These are phyloP conservation scores for Burhinus oedicnemus DNA, from an alignment of 2,113 vertebrate species.

Conservation along the genomic window DNA sequence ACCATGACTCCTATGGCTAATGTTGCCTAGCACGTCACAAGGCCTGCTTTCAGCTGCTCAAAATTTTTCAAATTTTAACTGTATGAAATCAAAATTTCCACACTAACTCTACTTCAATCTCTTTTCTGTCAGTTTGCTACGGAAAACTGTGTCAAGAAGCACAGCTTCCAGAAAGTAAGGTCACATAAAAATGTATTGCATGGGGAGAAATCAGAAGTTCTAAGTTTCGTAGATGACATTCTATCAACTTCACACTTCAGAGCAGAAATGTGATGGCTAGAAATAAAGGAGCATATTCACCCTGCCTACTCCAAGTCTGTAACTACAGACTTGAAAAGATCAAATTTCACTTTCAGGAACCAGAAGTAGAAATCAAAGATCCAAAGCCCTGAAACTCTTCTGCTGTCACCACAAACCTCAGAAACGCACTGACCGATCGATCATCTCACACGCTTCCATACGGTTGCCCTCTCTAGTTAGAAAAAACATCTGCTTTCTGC, in stretches of 20 bases:
- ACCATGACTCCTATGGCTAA: too few species aligned
- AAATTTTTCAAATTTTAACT: neutral
- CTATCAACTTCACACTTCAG: neutral
- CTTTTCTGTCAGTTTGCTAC: neutral
- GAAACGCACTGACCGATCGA: fast-evolving
- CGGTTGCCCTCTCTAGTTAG: neutral
- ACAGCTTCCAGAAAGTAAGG: neutral
- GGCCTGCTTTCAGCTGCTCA: neutral
- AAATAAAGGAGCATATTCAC: neutral
- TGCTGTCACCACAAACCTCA: neutral
- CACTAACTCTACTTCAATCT: neutral
- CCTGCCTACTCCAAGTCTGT: neutral
- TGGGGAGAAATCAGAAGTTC: neutral
- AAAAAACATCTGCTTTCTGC: neutral
- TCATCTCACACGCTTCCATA: neutral
- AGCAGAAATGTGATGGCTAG: neutral
- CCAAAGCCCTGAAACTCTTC: neutral
- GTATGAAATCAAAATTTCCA: neutral
- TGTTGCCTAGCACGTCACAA: neutral
- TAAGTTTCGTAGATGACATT: too few species aligned
- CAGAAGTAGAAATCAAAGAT: neutral
- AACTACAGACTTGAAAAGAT: neutral
- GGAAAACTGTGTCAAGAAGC: neutral
- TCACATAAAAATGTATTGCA: neutral
- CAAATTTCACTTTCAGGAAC: neutral